Evolutionary conservation across 2,797 vertebrate species (phyloP), one percentile per base, ranked within the genome.

Genomic region (Myoxocephalus aenaeus): DNA sequence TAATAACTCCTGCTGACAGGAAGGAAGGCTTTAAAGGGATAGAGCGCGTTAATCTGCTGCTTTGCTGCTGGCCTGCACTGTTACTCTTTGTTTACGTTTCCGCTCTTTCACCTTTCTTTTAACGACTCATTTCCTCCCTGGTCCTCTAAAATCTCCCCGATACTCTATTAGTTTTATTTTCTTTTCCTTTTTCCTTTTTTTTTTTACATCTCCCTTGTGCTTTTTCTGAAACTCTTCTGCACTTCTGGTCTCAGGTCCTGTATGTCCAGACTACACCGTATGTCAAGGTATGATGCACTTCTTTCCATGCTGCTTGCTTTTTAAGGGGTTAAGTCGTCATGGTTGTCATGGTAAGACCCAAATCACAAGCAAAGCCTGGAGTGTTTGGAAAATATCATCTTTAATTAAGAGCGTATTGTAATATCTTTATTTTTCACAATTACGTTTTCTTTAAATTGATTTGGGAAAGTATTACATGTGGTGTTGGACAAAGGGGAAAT

Each of bases 211-310:
- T 67, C 32, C 4, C 6, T 40, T 44, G 27, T 73, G 13, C 67
- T 70, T 68, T 71, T 20, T 63, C 34, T 59, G 22, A 46, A 34
- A 53, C 27, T 67, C 44, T 50, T 56, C 32, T 81, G 65, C 65
- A 65, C 51, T 8, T 64, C 57, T 77, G 61, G 10, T 65, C 57
- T 73, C 80, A 89, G 90, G 87, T 90, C 82, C 81, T 53, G 84
- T 87, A 65, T 94, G 91, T 86, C 85, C 87, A 78, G 86, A 84
- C 56, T 89, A 88, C 86, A 83, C 58, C 1, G 62, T 89, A 42
- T 94, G 92, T 79, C 85, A 91, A 92, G 90, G 90, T 92, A 92
- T 48, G 77, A 57, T 68, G 22, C 17, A 63, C 62, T 83, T 67
- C 62, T 83, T 67, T 34, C 25, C 25, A 2, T 70, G 53, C 74